A percentile compares a stretch with the other conserved stretches of the same genome.
These are phyloP conservation scores for Caenorhabditis auriculariae DNA, from an alignment of 2,888 invertebrate species.

Conservation along the genomic window DNA sequence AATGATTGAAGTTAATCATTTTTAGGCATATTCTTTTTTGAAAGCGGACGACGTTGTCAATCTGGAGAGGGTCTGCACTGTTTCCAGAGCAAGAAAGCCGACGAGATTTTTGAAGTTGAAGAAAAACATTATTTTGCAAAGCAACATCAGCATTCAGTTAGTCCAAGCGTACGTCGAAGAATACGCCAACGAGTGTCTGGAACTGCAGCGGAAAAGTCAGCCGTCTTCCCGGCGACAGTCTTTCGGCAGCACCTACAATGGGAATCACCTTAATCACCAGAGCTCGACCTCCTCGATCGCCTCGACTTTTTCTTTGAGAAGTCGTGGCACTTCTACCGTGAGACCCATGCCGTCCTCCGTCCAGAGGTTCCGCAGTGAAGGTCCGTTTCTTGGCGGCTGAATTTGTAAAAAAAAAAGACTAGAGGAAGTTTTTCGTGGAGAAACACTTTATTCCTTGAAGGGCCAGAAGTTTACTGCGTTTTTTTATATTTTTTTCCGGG, in stretches of 20 bases:
- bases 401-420: no score
- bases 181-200: constrained; percentile 34
- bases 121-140: not conserved
- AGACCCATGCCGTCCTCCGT: constrained; percentile 37
- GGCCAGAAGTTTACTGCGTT: no score
- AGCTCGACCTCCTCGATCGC: constrained; percentile 32
- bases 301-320: constrained; percentile 10
- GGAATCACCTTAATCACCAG: not conserved
- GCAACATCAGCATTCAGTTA: constrained; percentile 21
- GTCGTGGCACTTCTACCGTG: constrained; percentile 14
- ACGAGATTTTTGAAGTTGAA: constrained; percentile 53
- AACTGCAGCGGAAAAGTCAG: constrained; percentile 28
- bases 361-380: constrained; percentile 57
- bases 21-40: constrained; percentile 58
- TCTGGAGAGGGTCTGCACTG: constrained; percentile 60
- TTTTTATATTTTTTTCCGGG: no score
- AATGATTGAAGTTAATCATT: constrained; percentile 32
- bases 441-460: no score
- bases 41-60: constrained; percentile 56
- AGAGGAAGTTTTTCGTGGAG: no score
- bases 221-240: constrained; percentile 1
- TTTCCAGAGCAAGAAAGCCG: constrained; percentile 58
- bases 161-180: constrained; percentile 44
- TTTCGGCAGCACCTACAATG: constrained; percentile 9
- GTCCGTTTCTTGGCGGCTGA: no score